Evolutionary conservation across 2,113 vertebrate species (phyloP).

Genomic region (Sterrhoptilus dennistouni): DNA sequence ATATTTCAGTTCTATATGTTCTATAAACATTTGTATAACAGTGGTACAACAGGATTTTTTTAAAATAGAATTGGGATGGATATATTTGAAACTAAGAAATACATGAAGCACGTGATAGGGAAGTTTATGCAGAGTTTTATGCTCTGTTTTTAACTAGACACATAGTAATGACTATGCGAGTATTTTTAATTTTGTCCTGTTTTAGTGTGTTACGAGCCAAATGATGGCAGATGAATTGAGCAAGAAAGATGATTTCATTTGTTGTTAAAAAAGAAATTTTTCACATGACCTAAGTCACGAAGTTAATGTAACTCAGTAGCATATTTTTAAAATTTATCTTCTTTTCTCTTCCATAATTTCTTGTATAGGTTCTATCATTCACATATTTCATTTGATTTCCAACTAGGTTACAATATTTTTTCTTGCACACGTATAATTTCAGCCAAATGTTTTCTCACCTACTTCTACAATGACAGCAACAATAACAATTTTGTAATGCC

Average conservation of each 20-base stretch:
- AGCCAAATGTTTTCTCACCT: neutral
- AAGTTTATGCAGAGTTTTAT: neutral
- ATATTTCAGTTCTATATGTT: neutral
- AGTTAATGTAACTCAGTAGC: neutral
- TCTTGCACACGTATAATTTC: neutral
- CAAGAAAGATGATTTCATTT: slow-evolving; percentile 10
- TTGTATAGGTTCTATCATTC: neutral
- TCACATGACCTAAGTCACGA: neutral
- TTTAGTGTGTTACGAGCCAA: neutral
- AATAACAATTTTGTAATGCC: neutral
- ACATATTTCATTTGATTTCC: neutral
- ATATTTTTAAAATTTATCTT: neutral
- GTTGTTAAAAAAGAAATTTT: neutral
- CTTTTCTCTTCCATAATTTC: neutral
- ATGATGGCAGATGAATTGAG: neutral
- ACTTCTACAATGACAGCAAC: neutral
- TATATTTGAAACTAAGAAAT: neutral
- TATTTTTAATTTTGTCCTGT: neutral
- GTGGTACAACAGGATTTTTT: neutral
- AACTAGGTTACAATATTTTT: neutral
- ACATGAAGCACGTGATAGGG: neutral
- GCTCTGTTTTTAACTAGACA: neutral
- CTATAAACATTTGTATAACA: neutral
- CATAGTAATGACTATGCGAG: neutral
- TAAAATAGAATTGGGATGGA: neutral